Conservation (phyloP, 2,888 invertebrate genomes). For the Aphelenchoides bicaudatus region DNA sequence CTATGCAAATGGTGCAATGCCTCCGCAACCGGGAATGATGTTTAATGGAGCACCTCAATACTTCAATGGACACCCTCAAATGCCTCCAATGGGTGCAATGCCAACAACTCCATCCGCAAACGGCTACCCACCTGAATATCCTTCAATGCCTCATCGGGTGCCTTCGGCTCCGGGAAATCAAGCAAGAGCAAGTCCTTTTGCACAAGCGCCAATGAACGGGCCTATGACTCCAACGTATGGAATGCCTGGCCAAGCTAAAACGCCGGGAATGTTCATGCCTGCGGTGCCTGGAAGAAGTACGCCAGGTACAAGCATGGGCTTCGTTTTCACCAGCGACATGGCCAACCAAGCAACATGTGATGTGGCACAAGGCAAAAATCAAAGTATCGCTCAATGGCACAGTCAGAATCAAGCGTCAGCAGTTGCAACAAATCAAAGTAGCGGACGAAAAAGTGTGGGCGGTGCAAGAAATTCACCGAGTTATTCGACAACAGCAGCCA, state of each 20-base stretch:
- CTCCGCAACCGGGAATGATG: background rate
- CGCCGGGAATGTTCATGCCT: background rate
- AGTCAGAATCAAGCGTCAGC: background rate
- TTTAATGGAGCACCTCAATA: too few species aligned
- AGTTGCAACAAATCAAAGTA: too few species aligned
- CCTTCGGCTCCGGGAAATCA: too few species aligned
- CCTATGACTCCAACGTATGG: background rate
- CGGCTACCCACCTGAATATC: too few species aligned
- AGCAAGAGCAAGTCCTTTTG: conserved; percentile 2
- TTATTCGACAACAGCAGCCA: conserved; percentile 4
- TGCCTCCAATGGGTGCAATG: conserved; percentile 1
- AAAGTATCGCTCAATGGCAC: conserved; percentile 22
- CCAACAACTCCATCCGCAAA: too few species aligned
- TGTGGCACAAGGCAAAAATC: conserved; percentile 15
- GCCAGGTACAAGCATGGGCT: conserved; percentile 4
- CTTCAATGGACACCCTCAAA: too few species aligned
- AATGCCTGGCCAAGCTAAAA: background rate
- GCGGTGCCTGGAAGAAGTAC: too few species aligned
- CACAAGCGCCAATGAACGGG: background rate
- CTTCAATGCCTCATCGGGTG: too few species aligned
- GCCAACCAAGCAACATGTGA: conserved; percentile 21
- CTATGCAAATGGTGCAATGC: background rate
- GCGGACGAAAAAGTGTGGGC: too few species aligned
- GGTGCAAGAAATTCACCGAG: conserved; percentile 21
- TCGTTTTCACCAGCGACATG: conserved; percentile 28